Percentiles rank a stretch among this genome's conserved stretches.
These are phyloP conservation scores for Melieria picta DNA, from an alignment of 2,888 invertebrate genomes.

Conservation along the genomic window DNA sequence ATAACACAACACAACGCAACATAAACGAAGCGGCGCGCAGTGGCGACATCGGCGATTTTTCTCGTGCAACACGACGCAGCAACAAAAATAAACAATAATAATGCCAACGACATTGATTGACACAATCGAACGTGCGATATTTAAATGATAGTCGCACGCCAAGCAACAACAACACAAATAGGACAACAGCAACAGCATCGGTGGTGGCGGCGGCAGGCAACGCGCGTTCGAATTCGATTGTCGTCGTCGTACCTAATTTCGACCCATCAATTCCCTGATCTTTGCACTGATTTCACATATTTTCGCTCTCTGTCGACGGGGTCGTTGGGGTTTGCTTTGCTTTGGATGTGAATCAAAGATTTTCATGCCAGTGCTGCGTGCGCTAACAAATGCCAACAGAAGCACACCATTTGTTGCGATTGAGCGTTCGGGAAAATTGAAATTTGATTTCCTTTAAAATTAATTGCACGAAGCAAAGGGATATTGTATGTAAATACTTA, in stretches of 20 bases:
- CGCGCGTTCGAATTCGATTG: slow-evolving; percentile 6
- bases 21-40: no score
- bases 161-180: background rate
- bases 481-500: no score
- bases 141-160: slow-evolving; percentile 21
- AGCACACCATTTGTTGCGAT: no score
- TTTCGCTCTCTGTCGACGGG: background rate
- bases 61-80: background rate
- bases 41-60: no score
- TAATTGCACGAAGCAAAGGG: no score
- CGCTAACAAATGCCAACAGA: no score
- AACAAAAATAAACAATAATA: background rate
- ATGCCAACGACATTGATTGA: slow-evolving; percentile 29
- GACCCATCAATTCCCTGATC: background rate
- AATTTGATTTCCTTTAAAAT: no score
- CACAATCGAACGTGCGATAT: slow-evolving; percentile 27
- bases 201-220: background rate
- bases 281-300: background rate
- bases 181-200: background rate
- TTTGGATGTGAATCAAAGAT: background rate
- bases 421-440: no score
- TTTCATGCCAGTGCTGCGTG: background rate
- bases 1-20: no score
- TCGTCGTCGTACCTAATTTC: background rate
- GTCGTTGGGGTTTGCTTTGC: background rate